Percentiles rank a stretch among this genome's conserved stretches.
phyloP scores from a whole-genome alignment of 1,140 invertebrate genomes.

The Eumaeus atala region DNA sequence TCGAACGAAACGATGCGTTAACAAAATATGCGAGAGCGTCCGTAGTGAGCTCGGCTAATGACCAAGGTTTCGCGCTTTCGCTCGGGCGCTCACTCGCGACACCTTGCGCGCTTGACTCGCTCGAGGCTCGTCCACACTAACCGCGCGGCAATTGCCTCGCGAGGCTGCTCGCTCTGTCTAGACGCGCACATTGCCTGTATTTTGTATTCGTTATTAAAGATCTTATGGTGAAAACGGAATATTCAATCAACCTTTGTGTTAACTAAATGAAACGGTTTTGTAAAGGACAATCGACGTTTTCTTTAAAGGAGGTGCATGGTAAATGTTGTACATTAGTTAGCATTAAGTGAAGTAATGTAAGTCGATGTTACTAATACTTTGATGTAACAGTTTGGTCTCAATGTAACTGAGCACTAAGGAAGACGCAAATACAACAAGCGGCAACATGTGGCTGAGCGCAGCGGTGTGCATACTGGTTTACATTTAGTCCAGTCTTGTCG shows the following conservation, averaged over 20 bases:
- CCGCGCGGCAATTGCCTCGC: too few species aligned
- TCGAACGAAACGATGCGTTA: too few species aligned
- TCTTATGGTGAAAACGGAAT: neutral
- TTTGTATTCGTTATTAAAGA: neutral
- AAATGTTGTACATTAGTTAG: constrained; percentile 15
- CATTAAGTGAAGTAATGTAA: constrained; percentile 12
- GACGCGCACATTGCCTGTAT: constrained; percentile 7
- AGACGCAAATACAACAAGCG: constrained; percentile 72
- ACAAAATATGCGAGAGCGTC: too few species aligned
- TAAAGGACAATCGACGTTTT: neutral
- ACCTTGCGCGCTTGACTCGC: too few species aligned
- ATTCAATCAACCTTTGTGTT: too few species aligned
- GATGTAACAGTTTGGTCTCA: constrained; percentile 34
- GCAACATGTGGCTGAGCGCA: constrained; percentile 39
- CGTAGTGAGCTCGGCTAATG: too few species aligned
- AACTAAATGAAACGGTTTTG: neutral
- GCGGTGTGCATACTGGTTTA: constrained; percentile 63
- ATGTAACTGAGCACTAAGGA: constrained; percentile 50
- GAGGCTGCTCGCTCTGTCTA: too few species aligned
- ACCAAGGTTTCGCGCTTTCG: too few species aligned
- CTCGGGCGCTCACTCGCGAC: too few species aligned
- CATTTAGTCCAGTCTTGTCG: constrained; percentile 57
- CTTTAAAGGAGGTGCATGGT: constrained; percentile 15
- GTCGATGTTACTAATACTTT: constrained; percentile 16
- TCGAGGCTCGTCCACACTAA: too few species aligned